A percentile compares a stretch with the other conserved stretches of the same genome.
Evolutionary conservation across 2,888 invertebrate species (phyloP).

Genomic region (Choristoneura rosaceana): DNA sequence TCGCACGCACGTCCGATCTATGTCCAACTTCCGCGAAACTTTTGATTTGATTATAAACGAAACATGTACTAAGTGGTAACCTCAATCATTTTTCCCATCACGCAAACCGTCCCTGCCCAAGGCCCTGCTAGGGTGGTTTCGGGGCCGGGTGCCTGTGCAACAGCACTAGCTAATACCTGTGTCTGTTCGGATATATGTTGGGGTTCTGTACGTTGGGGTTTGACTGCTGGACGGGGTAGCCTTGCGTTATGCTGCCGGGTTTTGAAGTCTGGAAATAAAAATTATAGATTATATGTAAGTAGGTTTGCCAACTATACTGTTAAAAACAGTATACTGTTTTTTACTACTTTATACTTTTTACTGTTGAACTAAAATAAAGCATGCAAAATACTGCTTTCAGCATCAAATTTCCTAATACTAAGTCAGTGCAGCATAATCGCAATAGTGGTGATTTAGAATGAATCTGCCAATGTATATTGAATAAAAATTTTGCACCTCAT

Average conservation of each 20-base stretch:
- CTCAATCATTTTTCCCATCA: background rate
- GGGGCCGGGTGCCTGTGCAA: constrained; percentile 54
- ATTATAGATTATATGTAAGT: background rate
- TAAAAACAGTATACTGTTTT: too few species aligned
- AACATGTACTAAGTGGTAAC: background rate
- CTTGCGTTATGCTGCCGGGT: constrained; percentile 93
- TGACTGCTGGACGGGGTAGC: constrained; percentile 91
- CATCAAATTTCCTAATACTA: too few species aligned
- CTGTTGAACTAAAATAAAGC: too few species aligned
- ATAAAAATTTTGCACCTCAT: too few species aligned
- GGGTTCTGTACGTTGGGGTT: constrained; percentile 80
- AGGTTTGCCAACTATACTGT: too few species aligned
- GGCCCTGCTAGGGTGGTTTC: constrained; percentile 50
- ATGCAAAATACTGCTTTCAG: too few species aligned
- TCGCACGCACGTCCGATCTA: too few species aligned
- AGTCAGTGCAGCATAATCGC: too few species aligned
- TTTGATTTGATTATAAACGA: background rate
- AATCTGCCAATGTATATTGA: too few species aligned
- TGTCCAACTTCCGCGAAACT: background rate
- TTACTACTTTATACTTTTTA: too few species aligned
- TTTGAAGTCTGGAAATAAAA: constrained; percentile 86
- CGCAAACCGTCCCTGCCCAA: background rate
- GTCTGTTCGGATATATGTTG: constrained; percentile 75
- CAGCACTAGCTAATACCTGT: constrained; percentile 74
- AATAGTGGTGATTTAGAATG: too few species aligned